These are phyloP conservation scores for Bradynema listronoti DNA, from an alignment of 1,140 invertebrate genomes.

Conservation along the genomic window DNA sequence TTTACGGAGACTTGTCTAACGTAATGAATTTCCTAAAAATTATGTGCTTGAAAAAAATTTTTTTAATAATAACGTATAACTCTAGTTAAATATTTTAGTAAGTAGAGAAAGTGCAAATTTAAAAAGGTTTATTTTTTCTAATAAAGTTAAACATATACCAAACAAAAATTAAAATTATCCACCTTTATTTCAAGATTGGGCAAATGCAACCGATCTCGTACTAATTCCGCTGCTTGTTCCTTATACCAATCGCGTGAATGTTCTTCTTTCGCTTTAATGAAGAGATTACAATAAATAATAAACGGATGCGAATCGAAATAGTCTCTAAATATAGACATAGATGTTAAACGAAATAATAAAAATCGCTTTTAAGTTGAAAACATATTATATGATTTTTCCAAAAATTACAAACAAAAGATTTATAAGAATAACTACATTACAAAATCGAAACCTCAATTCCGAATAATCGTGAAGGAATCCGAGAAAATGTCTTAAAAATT, in stretches of 20 bases:
- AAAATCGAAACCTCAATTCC: constrained; percentile 11
- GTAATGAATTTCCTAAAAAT: constrained; percentile 35
- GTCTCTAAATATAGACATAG: too few species aligned
- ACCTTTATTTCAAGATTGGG: constrained; percentile 15
- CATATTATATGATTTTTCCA: too few species aligned
- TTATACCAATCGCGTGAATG: constrained; percentile 29
- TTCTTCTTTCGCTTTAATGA: constrained; percentile 62
- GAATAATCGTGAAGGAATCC: constrained; percentile 64
- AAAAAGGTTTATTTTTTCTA: background rate
- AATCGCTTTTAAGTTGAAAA: too few species aligned
- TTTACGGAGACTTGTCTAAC: constrained; percentile 34
- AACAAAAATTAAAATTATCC: too few species aligned
- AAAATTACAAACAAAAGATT: background rate
- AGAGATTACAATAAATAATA: constrained; percentile 72
- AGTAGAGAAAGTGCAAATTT: constrained; percentile 2
- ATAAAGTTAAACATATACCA: background rate
- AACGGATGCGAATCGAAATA: constrained; percentile 42
- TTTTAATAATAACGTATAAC: too few species aligned
- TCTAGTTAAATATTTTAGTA: too few species aligned
- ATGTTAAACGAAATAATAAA: too few species aligned
- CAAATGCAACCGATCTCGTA: constrained; percentile 18
- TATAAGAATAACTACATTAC: background rate
- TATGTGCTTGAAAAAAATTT: too few species aligned
- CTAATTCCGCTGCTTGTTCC: constrained; percentile 20
- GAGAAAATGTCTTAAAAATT: constrained; percentile 75